Evolutionary conservation across 2,888 invertebrate species (phyloP), one percentile per base, ranked within the genome.

Genomic region (Agrotis segetum): DNA sequence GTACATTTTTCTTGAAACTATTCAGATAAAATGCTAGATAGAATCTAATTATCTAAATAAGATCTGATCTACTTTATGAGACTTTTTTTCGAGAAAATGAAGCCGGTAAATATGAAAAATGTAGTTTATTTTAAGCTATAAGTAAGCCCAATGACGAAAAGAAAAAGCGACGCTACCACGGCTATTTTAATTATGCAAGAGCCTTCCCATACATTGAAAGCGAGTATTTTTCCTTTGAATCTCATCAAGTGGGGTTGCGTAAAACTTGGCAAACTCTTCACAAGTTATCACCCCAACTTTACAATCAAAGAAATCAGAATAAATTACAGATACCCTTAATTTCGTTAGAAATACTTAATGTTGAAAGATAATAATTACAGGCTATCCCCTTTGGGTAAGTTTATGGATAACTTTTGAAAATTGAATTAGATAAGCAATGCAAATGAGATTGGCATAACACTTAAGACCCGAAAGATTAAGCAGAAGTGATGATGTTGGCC

Each of bases 291-390:
- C 55, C 64, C 64, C 53, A 79, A 79, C 80, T 83, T 85, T 70
- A 72, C 83, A 84, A 83, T 74, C 83, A 83, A 82, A 79, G 77
- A 74, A 64, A 74, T 82, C 55, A 44, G 67, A 76, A 84, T 84
- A 84, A 82, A 84, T 84, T 82, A 79, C 71, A 55, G 64, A 78
- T 69, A 71, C 73, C 67, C 67, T 65, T 67, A 62, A 82, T 82
- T 79, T 79, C n/a, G 66, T 64, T 55, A 61, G 53, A 67, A 79
- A 79, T 73, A 84, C 71, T 67, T 81, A 66, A 69, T 49, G 74
- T 56, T 78, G 55, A 60, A 72, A 75, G 77, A 66, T 74, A 67
- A 74, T 77, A 71, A 82, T 71, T 82, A 82, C 55, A 60, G 56
- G 58, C 55, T 59, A 52, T 61, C 59, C 62, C 59, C 44, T 77